phyloP scores from a whole-genome alignment of 2,888 invertebrate genomes.

The Sinhomidia bicolor region DNA sequence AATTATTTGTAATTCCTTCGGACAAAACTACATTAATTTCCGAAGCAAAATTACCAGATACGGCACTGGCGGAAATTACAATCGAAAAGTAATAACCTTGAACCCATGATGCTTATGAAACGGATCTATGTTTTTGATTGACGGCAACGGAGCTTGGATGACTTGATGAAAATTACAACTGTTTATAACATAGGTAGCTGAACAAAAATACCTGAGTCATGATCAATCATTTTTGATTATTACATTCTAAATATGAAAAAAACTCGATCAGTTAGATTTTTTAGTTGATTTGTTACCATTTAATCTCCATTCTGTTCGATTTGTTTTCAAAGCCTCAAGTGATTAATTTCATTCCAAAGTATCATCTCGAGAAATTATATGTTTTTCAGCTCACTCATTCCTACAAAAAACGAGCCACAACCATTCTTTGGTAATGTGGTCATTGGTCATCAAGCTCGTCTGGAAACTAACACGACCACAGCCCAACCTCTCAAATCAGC shows the following conservation, averaged over 20 bases:
- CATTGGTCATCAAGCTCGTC: slow-evolving; percentile 3
- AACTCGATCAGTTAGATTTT: too few species aligned
- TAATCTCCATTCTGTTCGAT: too few species aligned
- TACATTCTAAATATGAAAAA: too few species aligned
- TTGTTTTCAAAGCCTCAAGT: too few species aligned
- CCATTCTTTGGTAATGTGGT: neutral
- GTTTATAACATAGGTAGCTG: neutral
- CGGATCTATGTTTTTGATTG: neutral
- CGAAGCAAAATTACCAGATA: too few species aligned
- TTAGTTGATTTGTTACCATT: too few species aligned
- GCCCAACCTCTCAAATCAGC: neutral
- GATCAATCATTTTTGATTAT: too few species aligned
- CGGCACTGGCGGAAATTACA: neutral
- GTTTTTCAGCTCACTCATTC: neutral
- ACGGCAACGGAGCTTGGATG: neutral
- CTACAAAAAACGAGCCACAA: neutral
- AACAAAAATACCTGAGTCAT: too few species aligned
- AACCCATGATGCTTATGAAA: neutral
- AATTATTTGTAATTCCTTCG: too few species aligned
- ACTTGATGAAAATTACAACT: neutral
- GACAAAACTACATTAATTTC: too few species aligned
- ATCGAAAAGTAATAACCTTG: neutral
- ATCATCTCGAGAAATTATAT: too few species aligned
- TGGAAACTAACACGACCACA: neutral
- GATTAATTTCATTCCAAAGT: too few species aligned